A percentile compares a stretch with the other conserved stretches of the same genome.
phyloP scores from a whole-genome alignment of 1,140 invertebrate genomes.

The Chymomyza costata region DNA sequence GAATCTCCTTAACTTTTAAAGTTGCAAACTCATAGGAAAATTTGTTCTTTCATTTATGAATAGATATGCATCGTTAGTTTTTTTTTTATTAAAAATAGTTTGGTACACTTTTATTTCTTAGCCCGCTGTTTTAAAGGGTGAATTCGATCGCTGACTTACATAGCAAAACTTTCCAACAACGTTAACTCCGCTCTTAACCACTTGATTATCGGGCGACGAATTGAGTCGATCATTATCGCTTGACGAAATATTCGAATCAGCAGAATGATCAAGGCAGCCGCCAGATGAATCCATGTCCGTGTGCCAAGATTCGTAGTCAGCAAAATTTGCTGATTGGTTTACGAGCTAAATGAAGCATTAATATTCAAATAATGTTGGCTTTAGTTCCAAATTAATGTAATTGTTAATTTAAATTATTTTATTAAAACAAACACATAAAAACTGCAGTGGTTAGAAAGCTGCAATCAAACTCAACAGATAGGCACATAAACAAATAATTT shows the following conservation, averaged over 20 bases:
- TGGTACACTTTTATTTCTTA: too few relatives aligned
- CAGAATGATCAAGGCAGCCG: constrained; percentile 63
- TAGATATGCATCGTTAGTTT: too few relatives aligned
- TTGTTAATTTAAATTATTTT: too few relatives aligned
- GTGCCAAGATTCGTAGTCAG: constrained; percentile 68
- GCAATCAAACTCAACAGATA: too few relatives aligned
- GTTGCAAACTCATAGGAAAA: too few relatives aligned
- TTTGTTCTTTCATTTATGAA: too few relatives aligned
- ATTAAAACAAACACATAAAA: too few relatives aligned
- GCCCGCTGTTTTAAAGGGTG: too few relatives aligned
- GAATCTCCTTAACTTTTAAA: too few relatives aligned
- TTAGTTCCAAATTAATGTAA: neutral
- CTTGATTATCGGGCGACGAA: constrained; percentile 64
- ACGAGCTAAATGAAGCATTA: constrained; percentile 39
- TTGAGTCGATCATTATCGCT: constrained; percentile 70
- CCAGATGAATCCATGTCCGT: constrained; percentile 71
- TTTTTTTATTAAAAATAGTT: too few relatives aligned
- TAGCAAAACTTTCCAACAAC: constrained; percentile 45
- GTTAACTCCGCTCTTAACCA: constrained; percentile 27
- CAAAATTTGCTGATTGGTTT: constrained; percentile 63
- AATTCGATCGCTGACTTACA: constrained; percentile 39
- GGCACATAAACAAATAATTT: constrained; percentile 11
- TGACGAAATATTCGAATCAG: constrained; percentile 71
- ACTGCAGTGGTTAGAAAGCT: too few relatives aligned
- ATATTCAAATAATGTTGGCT: too few relatives aligned